phyloP scores from a whole-genome alignment of 1,140 invertebrate genomes.

The Oedothorax gibbosus region DNA sequence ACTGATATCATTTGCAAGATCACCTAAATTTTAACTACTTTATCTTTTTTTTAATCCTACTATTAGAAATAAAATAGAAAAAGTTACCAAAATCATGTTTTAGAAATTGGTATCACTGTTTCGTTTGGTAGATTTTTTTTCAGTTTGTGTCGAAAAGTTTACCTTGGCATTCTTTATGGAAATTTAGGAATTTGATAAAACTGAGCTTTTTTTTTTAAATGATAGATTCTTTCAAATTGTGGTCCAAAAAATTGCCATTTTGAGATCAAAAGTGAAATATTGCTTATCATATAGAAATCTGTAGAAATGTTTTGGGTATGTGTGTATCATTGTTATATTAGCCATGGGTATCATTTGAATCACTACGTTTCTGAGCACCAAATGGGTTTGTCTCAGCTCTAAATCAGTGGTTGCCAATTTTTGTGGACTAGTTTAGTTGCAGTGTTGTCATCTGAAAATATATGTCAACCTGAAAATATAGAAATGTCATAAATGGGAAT shows the following conservation, averaged over 20 bases:
- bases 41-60: too few relatives aligned
- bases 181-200: background rate
- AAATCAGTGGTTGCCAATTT: too few relatives aligned
- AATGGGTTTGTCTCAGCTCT: background rate
- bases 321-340: conserved; percentile 34
- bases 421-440: too few relatives aligned
- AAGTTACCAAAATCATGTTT: too few relatives aligned
- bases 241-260: conserved; percentile 43
- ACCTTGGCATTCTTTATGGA: too few relatives aligned
- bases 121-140: background rate
- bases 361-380: conserved; percentile 27
- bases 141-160: background rate
- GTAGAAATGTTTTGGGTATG: background rate
- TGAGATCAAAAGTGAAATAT: background rate
- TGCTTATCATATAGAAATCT: background rate
- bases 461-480: too few relatives aligned
- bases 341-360: conserved; percentile 4
- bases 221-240: conserved; percentile 12
- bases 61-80: too few relatives aligned
- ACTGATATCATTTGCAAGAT: too few relatives aligned
- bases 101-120: too few relatives aligned
- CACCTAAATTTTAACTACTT: too few relatives aligned
- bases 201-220: conserved; percentile 31
- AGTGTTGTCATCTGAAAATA: too few relatives aligned
- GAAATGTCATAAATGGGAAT: too few relatives aligned